These are phyloP conservation scores for Ahaetulla prasina DNA, from an alignment of 2,113 vertebrate species.

Conservation along the genomic window DNA sequence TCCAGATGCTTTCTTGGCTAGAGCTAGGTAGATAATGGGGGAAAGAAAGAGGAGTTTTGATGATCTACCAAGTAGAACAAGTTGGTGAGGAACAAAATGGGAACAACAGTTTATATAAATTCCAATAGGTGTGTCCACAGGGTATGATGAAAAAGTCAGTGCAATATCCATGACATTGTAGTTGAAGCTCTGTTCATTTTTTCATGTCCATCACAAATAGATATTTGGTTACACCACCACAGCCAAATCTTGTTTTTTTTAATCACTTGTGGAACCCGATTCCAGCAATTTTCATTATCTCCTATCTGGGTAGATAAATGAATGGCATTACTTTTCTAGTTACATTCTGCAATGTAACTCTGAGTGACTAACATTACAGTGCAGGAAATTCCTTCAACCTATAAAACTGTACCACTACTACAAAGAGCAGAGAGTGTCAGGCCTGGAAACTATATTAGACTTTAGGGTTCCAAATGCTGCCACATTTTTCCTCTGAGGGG, in stretches of 20 bases:
- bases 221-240: neutral
- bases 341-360: neutral
- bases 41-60: neutral
- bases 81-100: neutral
- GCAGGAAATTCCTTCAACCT: neutral
- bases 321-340: neutral
- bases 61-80: neutral
- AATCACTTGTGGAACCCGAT: neutral
- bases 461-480: no score
- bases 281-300: neutral
- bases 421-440: no score
- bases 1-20: neutral
- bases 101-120: neutral
- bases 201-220: neutral
- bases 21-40: neutral
- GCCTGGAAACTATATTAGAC: no score
- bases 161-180: neutral
- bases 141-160: neutral
- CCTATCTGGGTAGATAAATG: neutral
- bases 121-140: neutral
- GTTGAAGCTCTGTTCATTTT: neutral
- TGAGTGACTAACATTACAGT: neutral
- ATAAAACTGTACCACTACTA: neutral
- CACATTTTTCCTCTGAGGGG: no score
- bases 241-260: neutral